phyloP scores from a whole-genome alignment of 2,797 vertebrate species.

The Trematomus bernacchii region DNA sequence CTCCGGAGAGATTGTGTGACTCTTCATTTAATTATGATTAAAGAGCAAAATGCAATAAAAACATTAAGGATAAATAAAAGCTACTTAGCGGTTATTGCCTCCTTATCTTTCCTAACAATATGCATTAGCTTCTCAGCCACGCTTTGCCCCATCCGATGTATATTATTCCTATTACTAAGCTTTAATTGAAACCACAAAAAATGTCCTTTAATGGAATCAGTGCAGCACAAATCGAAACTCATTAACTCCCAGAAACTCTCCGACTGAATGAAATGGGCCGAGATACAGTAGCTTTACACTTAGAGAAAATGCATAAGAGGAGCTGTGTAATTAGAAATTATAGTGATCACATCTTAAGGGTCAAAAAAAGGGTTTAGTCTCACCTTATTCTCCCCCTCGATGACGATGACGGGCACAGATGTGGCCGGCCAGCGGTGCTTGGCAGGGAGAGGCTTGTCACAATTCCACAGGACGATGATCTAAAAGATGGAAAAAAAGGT shows the following conservation, averaged over 20 bases:
- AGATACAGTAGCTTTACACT: slow-evolving; percentile 44
- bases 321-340: slow-evolving; percentile 34
- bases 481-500: slow-evolving; percentile 36
- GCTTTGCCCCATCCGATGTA: slow-evolving; percentile 21
- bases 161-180: slow-evolving; percentile 67
- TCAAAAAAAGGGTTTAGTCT: slow-evolving; percentile 75
- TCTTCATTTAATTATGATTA: slow-evolving; percentile 41
- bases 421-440: slow-evolving; percentile 98
- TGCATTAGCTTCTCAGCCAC: slow-evolving; percentile 38
- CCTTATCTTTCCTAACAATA: slow-evolving; percentile 48
- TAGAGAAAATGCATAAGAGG: slow-evolving; percentile 10
- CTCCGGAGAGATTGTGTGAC: slow-evolving; percentile 10
- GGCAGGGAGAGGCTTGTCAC: slow-evolving; percentile 96
- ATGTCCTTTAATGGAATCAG: slow-evolving; percentile 65
- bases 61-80: slow-evolving; percentile 29
- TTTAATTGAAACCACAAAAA: slow-evolving; percentile 78
- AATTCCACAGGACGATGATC: slow-evolving; percentile 98
- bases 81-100: slow-evolving; percentile 18
- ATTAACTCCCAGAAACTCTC: slow-evolving; percentile 57
- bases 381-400: slow-evolving; percentile 98
- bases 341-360: slow-evolving; percentile 18
- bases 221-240: slow-evolving; percentile 71
- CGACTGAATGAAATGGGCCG: slow-evolving; percentile 23
- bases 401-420: slow-evolving; percentile 94
- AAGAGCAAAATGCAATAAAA: slow-evolving; percentile 27